phyloP scores from a whole-genome alignment of 2,797 vertebrate species.

The Esox lucius region DNA sequence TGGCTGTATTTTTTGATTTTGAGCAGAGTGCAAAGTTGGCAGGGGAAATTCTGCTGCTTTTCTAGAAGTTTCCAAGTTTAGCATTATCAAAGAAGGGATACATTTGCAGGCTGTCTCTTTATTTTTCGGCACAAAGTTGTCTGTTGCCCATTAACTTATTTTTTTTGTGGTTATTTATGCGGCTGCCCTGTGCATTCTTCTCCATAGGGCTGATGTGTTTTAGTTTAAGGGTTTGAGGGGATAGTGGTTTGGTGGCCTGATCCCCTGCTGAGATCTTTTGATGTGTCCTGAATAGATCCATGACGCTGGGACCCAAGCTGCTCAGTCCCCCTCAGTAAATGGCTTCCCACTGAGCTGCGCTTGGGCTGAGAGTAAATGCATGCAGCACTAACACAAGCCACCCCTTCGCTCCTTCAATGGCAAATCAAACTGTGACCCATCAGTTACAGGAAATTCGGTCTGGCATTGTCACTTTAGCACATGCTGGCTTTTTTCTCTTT shows the following conservation, averaged over 20 bases:
- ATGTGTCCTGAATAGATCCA: constrained; percentile 28
- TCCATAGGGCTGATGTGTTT: not conserved
- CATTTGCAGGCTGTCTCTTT: not conserved
- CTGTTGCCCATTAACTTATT: not conserved
- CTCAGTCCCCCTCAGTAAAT: constrained; percentile 12
- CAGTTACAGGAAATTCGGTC: not conserved
- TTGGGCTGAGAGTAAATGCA: not conserved
- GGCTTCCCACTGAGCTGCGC: not conserved
- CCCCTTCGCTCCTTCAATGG: not conserved
- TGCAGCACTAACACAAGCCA: constrained; percentile 1
- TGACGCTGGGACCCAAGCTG: constrained; percentile 13
- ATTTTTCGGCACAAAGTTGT: not conserved
- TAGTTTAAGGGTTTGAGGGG: not conserved
- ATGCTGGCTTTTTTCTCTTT: constrained; percentile 8
- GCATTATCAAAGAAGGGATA: not conserved
- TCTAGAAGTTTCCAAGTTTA: not conserved
- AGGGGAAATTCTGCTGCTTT: not conserved
- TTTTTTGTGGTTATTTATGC: not conserved
- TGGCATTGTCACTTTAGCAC: constrained; percentile 12
- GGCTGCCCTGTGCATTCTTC: not conserved
- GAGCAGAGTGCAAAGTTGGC: not conserved
- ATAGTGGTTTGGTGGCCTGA: not conserved
- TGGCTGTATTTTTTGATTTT: not conserved
- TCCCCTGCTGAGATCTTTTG: constrained; percentile 23
- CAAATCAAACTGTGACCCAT: not conserved